Evolutionary conservation across 2,888 invertebrate genomes (phyloP), one percentile per base, ranked within the genome.

Genomic region (Orchesellides sinensis): DNA sequence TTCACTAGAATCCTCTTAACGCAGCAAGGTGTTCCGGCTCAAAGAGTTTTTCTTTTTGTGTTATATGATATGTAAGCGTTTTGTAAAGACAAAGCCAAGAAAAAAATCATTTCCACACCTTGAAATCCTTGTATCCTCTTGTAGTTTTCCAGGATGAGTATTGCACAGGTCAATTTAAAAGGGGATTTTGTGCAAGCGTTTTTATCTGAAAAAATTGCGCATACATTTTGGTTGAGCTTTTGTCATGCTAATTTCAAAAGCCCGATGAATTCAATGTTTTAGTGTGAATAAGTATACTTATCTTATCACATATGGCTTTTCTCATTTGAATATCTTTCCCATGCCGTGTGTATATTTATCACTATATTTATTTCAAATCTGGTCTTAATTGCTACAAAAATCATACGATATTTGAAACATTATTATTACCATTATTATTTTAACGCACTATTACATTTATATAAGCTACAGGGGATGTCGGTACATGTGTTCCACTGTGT

Each of bases 41-140:
- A 78, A 52, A 70, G 78, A 70, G 29, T 68, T 78, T 59, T 25
- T 54, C 68, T 69, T 70, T 56, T 17, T 40, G 10, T 19, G 40
- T 40, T 40, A 40, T n/a, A n/a, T 40, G 40, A 40, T 40, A 40
- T 2, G 10, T 40, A 40, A 10, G 14, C n/a, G 40, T 17, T 52
- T 3, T 52, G 49, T 52, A 68, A 69, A 69, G 23, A 69, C 54
- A 69, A 72, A n/a, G n/a, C n/a, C n/a, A n/a, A 74, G 61, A 56
- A 61, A 49, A 17, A 25, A 35, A 61, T 49, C 17, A 69, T 69
- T 77, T 77, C 68, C 77, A 77, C 77, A 77, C 77, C 77, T 77
- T 77, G 68, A 69, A 75, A 75, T 27, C 49, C 75, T 68, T 59
- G 69, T 61, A 77, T 77, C 77, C 77, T 77, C 77, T 65, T 74